phyloP scores from a whole-genome alignment of 2,113 vertebrate genomes.

The Probosciger aterrimus region DNA sequence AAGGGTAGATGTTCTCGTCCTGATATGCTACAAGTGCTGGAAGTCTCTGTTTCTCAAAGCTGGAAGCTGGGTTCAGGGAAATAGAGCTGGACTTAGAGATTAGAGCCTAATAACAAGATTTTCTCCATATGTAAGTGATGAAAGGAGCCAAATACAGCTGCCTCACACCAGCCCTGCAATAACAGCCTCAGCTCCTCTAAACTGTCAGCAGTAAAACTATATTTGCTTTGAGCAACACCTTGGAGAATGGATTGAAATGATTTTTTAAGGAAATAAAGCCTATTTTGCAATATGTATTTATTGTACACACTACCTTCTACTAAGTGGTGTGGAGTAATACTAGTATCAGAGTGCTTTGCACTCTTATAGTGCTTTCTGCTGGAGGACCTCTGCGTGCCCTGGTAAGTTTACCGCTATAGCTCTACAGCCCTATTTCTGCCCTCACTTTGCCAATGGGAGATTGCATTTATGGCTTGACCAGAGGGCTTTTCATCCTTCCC shows the following conservation, averaged over 20 bases:
- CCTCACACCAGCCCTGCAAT: background rate
- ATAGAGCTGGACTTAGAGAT: background rate
- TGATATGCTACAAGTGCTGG: background rate
- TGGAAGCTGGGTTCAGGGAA: background rate
- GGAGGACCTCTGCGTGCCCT: background rate
- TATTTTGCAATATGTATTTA: constrained; percentile 18
- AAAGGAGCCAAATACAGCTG: constrained; percentile 26
- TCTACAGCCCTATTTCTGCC: background rate
- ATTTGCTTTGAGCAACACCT: constrained; percentile 37
- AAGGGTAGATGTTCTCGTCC: background rate
- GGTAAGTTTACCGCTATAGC: background rate
- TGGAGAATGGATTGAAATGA: background rate
- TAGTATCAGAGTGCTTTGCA: background rate
- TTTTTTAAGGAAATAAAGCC: constrained; percentile 8
- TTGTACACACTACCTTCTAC: background rate
- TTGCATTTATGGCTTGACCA: background rate
- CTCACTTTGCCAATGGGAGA: background rate
- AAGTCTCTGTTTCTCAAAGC: background rate
- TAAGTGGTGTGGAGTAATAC: background rate
- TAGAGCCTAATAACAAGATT: background rate
- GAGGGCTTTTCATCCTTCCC: background rate
- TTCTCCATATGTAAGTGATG: background rate
- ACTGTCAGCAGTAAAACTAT: constrained; percentile 33
- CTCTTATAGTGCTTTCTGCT: background rate
- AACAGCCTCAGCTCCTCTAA: background rate